A percentile compares a stretch with the other conserved stretches of the same genome.
Conservation (phyloP, 2,888 invertebrate genomes). For the Isotomurus palustris region DNA sequence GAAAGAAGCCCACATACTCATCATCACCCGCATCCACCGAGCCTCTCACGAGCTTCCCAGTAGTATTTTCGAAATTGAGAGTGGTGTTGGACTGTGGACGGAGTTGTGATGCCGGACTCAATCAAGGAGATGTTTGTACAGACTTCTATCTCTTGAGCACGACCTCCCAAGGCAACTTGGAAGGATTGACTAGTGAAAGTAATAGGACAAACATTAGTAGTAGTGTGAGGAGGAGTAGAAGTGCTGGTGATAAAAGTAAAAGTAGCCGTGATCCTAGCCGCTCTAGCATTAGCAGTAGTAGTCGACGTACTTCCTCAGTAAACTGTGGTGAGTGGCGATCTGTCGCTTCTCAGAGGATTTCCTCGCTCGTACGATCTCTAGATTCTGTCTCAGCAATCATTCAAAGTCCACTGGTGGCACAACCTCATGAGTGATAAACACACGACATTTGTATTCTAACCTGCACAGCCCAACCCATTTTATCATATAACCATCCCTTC, state of each 20-base stretch:
- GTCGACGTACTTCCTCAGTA: slow-evolving; percentile 7
- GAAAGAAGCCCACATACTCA: slow-evolving; percentile 9
- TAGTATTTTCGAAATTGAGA: slow-evolving; percentile 41
- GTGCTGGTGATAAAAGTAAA: not conserved
- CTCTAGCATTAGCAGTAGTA: slow-evolving; percentile 10
- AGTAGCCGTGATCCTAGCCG: slow-evolving; percentile 5
- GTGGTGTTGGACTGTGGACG: slow-evolving; percentile 41
- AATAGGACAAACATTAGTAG: slow-evolving; percentile 16
- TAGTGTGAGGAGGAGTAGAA: slow-evolving; percentile 10
- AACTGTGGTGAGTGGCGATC: slow-evolving; percentile 40
- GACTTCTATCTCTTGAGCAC: slow-evolving; percentile 20
- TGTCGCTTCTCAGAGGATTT: slow-evolving; percentile 38
- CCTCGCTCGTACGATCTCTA: slow-evolving; percentile 37
- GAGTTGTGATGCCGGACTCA: slow-evolving; percentile 29
- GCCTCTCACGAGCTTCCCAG: slow-evolving; percentile 18
- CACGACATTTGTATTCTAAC: slow-evolving; percentile 2
- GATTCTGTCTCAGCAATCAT: slow-evolving; percentile 42
- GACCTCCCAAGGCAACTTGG: not conserved
- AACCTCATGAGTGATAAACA: slow-evolving; percentile 34
- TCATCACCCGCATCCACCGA: slow-evolving; percentile 13
- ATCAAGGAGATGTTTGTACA: slow-evolving; percentile 32
- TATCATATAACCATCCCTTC: no score
- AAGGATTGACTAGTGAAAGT: slow-evolving; percentile 4
- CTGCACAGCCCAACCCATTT: no score
- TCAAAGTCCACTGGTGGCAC: slow-evolving; percentile 44